These are phyloP conservation scores for Paraplagusia blochii DNA, from an alignment of 2,113 vertebrate species.

Conservation along the genomic window DNA sequence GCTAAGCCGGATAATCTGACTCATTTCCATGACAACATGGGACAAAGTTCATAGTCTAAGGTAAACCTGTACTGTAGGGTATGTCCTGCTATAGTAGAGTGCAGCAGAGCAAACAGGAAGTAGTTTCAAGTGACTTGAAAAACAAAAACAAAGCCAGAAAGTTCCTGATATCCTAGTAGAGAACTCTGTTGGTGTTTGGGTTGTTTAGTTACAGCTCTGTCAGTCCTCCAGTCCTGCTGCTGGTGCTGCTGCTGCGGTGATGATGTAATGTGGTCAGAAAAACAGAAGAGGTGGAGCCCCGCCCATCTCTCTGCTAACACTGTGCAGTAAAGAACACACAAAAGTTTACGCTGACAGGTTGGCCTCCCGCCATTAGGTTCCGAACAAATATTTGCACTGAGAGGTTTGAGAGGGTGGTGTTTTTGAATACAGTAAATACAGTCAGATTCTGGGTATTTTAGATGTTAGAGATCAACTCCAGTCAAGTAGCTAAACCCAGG, in stretches of 20 bases:
- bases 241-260: neutral
- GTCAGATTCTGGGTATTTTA: neutral
- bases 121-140: neutral
- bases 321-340: slow-evolving; percentile 13
- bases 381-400: slow-evolving; percentile 25
- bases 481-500: no score
- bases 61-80: neutral
- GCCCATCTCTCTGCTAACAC: slow-evolving; percentile 32
- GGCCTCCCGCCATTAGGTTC: neutral
- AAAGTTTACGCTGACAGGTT: neutral
- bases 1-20: slow-evolving; percentile 5
- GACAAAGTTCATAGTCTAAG: slow-evolving; percentile 29
- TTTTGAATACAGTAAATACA: neutral
- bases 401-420: neutral
- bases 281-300: slow-evolving; percentile 23
- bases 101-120: neutral
- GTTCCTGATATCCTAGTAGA: neutral
- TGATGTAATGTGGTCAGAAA: slow-evolving; percentile 50
- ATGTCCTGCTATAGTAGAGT: no score
- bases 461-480: neutral
- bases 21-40: slow-evolving; percentile 3
- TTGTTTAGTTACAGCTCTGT: slow-evolving; percentile 11
- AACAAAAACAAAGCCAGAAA: neutral
- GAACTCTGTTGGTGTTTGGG: neutral
- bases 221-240: neutral